A percentile compares a stretch with the other conserved stretches of the same genome.
Evolutionary conservation across 2,888 invertebrate genomes (phyloP).

Genomic region (Mesoligia furuncula): DNA sequence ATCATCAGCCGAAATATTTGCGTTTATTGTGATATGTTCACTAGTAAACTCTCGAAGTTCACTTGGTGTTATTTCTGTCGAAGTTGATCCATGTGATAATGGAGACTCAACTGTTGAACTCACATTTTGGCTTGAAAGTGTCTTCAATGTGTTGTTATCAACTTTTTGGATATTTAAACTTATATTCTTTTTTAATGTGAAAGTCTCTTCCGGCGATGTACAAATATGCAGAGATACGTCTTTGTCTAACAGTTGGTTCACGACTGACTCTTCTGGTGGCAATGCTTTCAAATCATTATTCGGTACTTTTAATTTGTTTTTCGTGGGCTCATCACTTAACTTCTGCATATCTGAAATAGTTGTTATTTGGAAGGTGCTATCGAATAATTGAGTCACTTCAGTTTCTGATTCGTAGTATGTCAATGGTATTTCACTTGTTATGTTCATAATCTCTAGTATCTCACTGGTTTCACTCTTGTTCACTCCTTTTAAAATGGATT

Average conservation of each 20-base stretch:
- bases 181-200: not conserved
- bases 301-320: not conserved
- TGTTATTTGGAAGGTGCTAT: not conserved
- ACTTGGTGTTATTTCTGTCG: not conserved
- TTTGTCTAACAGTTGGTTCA: not conserved
- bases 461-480: too few species aligned
- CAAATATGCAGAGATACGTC: not conserved
- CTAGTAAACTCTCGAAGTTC: not conserved
- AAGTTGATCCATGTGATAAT: not conserved
- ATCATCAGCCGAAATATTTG: not conserved
- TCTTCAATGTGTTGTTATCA: not conserved
- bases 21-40: not conserved
- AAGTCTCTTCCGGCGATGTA: not conserved
- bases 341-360: constrained; percentile 8
- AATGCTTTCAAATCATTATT: not conserved
- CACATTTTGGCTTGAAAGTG: not conserved
- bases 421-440: not conserved
- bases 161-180: not conserved
- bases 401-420: not conserved
- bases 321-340: not conserved
- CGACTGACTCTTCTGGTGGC: not conserved
- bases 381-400: not conserved
- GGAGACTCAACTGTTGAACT: not conserved
- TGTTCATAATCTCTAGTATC: not conserved
- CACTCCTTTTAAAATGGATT: not conserved